phyloP scores from a whole-genome alignment of 2,797 vertebrate genomes.

The Sebastes elongatus region DNA sequence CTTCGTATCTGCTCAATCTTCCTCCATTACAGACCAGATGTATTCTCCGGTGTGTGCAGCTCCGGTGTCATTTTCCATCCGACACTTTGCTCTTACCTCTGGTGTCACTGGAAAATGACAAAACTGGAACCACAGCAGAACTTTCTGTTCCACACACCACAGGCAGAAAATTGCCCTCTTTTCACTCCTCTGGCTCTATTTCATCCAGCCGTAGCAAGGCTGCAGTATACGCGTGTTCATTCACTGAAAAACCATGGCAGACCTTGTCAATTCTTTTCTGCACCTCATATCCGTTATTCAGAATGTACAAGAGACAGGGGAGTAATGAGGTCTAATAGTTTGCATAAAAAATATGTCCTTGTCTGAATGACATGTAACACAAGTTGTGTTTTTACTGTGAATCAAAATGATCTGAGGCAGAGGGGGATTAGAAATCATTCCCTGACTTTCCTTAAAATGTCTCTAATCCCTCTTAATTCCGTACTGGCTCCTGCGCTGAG shows the following conservation, averaged over 20 bases:
- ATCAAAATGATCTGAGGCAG: conserved; percentile 43
- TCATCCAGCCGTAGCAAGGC: conserved; percentile 28
- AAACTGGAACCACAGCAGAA: conserved; percentile 63
- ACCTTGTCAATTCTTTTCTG: conserved; percentile 43
- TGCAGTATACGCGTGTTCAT: conserved; percentile 34
- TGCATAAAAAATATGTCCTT: conserved; percentile 9
- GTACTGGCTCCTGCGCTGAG: conserved; percentile 27
- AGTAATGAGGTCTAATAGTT: conserved; percentile 16
- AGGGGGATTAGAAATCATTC: conserved; percentile 47
- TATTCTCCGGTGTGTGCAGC: conserved; percentile 47
- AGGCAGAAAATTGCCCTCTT: conserved; percentile 65
- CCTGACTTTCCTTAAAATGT: conserved; percentile 53
- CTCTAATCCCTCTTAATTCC: conserved; percentile 67
- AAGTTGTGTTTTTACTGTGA: conserved; percentile 5
- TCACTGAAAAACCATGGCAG: conserved; percentile 39
- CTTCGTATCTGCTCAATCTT: conserved; percentile 74
- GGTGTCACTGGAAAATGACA: conserved; percentile 70
- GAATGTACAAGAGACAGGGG: neutral
- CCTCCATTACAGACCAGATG: conserved; percentile 63
- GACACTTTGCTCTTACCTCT: conserved; percentile 60
- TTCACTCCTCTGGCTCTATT: conserved; percentile 57
- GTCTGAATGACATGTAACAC: conserved; percentile 22
- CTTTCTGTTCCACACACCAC: conserved; percentile 64
- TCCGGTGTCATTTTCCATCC: conserved; percentile 66
- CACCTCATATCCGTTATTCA: conserved; percentile 4